These are phyloP conservation scores for Nannospalax galili DNA, from an alignment of 2,113 vertebrate genomes.

Conservation along the genomic window DNA sequence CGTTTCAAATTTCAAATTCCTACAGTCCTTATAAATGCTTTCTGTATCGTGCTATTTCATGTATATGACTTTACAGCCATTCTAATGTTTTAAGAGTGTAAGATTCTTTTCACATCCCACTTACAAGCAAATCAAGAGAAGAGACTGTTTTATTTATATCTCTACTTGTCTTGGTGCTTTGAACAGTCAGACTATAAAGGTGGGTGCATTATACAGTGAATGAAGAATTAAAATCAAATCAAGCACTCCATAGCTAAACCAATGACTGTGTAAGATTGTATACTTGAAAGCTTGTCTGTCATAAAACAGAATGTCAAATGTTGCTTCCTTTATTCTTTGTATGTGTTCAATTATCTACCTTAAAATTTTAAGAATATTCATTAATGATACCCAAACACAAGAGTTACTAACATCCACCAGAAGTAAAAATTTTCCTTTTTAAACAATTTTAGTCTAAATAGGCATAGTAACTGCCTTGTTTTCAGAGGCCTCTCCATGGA, in stretches of 20 bases:
- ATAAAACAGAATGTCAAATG: conserved; percentile 13
- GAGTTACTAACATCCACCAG: not conserved
- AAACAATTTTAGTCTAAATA: conserved; percentile 25
- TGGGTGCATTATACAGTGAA: not conserved
- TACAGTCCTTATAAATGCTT: not conserved
- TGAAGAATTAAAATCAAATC: conserved; percentile 2
- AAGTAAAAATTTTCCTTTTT: not conserved
- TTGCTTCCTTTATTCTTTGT: not conserved
- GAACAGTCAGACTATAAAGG: not conserved
- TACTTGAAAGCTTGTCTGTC: not conserved
- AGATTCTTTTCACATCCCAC: not conserved
- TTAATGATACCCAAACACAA: conserved; percentile 34
- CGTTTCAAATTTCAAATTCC: not conserved
- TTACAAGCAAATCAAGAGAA: not conserved
- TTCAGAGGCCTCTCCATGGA: not conserved
- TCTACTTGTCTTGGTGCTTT: not conserved
- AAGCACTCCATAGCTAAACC: not conserved
- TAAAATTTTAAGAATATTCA: conserved; percentile 10
- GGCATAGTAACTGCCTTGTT: not conserved
- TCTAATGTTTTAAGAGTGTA: not conserved
- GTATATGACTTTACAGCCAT: not conserved
- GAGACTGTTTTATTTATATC: conserved; percentile 1
- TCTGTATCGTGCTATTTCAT: not conserved
- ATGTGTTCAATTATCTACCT: not conserved
- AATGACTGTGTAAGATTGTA: not conserved